phyloP scores from a whole-genome alignment of 64 coral and sea anemone genomes.

The Stichodactyla mertensii region DNA sequence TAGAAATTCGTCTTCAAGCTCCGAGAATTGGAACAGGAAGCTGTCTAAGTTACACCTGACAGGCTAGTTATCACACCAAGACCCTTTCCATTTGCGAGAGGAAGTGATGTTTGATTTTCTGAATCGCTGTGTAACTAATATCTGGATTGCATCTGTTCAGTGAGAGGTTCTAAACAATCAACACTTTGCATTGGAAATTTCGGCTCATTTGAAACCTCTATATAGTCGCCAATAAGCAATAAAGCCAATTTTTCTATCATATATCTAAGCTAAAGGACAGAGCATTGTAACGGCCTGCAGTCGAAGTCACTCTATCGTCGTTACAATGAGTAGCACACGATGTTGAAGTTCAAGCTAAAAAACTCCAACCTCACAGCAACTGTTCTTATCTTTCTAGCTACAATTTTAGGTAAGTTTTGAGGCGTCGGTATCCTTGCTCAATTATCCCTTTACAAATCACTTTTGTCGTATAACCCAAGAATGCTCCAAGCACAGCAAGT shows the following conservation, averaged over 20 bases:
- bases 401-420: not conserved
- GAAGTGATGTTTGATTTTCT: slow-evolving; percentile 20
- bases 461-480: not conserved
- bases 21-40: slow-evolving; percentile 15
- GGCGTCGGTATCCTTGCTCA: not conserved
- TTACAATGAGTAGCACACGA: not conserved
- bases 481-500: no score
- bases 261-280: not conserved
- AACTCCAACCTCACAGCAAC: not conserved
- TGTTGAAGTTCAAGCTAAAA: slow-evolving; percentile 1
- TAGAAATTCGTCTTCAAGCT: not conserved
- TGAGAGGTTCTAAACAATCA: not conserved
- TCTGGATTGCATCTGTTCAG: not conserved
- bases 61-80: slow-evolving; percentile 13
- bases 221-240: not conserved
- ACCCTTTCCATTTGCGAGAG: not conserved
- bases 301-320: not conserved
- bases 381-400: not conserved
- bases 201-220: not conserved
- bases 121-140: slow-evolving; percentile 14
- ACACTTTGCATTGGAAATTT: slow-evolving; percentile 1
- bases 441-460: not conserved
- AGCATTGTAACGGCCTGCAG: not conserved
- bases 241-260: not conserved
- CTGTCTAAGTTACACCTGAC: not conserved